Percentiles rank a stretch among this genome's conserved stretches.
Conservation (phyloP, 2,797 vertebrate genomes). For the Rhynchonycteris naso region DNA sequence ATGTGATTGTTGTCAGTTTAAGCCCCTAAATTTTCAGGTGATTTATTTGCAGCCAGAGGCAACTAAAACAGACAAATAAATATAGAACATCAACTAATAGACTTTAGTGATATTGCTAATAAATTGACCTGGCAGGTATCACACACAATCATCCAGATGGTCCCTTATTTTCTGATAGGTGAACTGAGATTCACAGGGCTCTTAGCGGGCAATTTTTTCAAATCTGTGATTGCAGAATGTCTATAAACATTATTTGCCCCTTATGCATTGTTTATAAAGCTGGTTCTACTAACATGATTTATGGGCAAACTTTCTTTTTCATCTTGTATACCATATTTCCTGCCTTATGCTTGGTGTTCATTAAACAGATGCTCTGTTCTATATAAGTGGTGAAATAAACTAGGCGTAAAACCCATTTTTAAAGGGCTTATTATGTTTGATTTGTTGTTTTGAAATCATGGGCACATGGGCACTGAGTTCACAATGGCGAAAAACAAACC, state of each 20-base stretch:
- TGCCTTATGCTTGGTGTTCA: slow-evolving; percentile 75
- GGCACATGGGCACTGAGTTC: slow-evolving; percentile 23
- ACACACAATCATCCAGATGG: background rate
- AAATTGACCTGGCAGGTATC: background rate
- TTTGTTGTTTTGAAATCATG: slow-evolving; percentile 50
- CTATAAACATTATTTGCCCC: slow-evolving; percentile 78
- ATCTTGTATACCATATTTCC: slow-evolving; percentile 74
- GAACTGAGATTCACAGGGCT: slow-evolving; percentile 46
- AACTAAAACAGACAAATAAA: background rate
- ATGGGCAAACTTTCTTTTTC: slow-evolving; percentile 72
- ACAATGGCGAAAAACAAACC: slow-evolving; percentile 10
- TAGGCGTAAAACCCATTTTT: slow-evolving; percentile 54
- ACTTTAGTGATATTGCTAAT: slow-evolving; percentile 19
- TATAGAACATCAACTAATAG: background rate
- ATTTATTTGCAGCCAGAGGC: background rate
- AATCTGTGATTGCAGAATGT: slow-evolving; percentile 71
- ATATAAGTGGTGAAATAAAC: slow-evolving; percentile 61
- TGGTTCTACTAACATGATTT: slow-evolving; percentile 73
- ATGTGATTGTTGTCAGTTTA: background rate
- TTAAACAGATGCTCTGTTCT: slow-evolving; percentile 77
- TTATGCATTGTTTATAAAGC: slow-evolving; percentile 75
- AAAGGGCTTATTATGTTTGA: slow-evolving; percentile 53
- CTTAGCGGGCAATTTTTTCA: slow-evolving; percentile 57
- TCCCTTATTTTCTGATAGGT: slow-evolving; percentile 12
- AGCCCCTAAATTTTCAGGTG: background rate